phyloP scores from a whole-genome alignment of 2,888 invertebrate genomes.

The Rhimphoctona megacephalus region DNA sequence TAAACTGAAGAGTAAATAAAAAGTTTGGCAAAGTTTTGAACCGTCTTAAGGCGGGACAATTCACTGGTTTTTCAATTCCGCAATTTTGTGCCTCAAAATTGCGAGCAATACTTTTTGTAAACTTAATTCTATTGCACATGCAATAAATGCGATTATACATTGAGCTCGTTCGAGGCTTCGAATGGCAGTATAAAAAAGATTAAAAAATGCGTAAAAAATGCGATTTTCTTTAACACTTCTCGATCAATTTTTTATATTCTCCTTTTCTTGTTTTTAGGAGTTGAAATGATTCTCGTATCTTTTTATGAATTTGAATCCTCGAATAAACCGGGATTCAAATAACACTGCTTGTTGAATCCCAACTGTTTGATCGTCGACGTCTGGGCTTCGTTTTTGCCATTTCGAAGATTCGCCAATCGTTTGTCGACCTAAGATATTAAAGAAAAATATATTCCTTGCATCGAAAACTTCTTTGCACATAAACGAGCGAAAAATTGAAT shows the following conservation, averaged over 20 bases:
- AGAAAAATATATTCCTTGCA: constrained; percentile 5
- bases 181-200: constrained; percentile 2
- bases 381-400: constrained; percentile 74
- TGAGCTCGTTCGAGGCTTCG: not conserved
- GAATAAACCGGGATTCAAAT: constrained; percentile 81
- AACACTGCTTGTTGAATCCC: constrained; percentile 81
- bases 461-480: no score
- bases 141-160: not conserved
- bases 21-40: not conserved
- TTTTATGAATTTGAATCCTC: constrained; percentile 64
- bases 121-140: not conserved
- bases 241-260: not conserved
- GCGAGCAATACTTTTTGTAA: not conserved
- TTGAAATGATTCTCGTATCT: not conserved
- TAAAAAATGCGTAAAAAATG: not conserved
- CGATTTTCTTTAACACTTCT: no score
- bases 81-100: not conserved
- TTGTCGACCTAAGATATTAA: constrained; percentile 76
- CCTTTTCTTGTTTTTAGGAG: not conserved
- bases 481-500: no score
- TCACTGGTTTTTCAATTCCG: not conserved
- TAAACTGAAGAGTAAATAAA: not conserved
- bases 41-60: no score
- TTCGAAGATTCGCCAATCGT: constrained; percentile 73
- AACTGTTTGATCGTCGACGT: constrained; percentile 75